phyloP scores from a whole-genome alignment of 1,140 invertebrate genomes.

The Samia ricini region DNA sequence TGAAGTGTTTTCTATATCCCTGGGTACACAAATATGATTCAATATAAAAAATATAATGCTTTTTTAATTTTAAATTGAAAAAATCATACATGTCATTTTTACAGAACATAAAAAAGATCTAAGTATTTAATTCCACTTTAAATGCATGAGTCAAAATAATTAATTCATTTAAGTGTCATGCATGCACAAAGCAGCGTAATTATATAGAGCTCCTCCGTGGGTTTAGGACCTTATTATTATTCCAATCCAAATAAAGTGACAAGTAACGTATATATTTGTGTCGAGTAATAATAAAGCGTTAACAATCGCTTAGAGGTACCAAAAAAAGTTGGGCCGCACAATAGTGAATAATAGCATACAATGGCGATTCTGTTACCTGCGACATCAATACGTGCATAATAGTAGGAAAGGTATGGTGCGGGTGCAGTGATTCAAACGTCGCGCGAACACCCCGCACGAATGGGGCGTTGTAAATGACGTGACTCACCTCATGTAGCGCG shows the following conservation, averaged over 20 bases:
- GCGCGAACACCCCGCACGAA: conserved; percentile 33
- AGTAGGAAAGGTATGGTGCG: conserved; percentile 33
- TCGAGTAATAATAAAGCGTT: conserved; percentile 58
- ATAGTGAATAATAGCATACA: conserved; percentile 71
- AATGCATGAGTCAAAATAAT: not conserved
- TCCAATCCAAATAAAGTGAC: conserved; percentile 59
- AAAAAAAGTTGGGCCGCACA: conserved; percentile 71
- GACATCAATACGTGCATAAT: conserved; percentile 75
- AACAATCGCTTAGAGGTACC: conserved; percentile 67
- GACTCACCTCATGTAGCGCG: conserved; percentile 21
- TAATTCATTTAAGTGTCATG: not conserved
- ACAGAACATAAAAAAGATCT: not conserved
- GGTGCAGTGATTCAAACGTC: conserved; percentile 29
- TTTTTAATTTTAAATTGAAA: not conserved
- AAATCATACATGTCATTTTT: not conserved
- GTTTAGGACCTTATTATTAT: conserved; percentile 42
- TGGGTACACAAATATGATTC: not conserved
- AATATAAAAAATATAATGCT: not conserved
- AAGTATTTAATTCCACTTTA: not conserved
- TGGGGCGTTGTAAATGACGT: conserved; percentile 18
- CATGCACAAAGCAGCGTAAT: not conserved
- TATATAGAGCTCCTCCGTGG: not conserved
- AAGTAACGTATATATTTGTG: conserved; percentile 42
- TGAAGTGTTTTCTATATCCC: not conserved
- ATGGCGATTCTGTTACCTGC: conserved; percentile 73